Evolutionary conservation across 2,113 vertebrate genomes (phyloP).

Genomic region (Rissa tridactyla): DNA sequence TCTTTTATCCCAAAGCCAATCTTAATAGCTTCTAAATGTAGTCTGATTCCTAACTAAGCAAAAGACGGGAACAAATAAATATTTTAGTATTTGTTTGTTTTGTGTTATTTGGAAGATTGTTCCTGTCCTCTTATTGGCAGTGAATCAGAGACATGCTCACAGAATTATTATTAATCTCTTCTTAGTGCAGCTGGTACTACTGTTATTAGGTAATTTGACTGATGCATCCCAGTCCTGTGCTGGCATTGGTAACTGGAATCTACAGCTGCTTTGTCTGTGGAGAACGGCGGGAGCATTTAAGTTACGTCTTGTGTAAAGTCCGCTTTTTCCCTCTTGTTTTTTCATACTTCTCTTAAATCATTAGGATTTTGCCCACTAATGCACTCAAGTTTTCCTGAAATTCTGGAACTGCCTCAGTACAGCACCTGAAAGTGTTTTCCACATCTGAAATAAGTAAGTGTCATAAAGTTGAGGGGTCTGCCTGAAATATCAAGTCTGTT

Average conservation of each 20-base stretch:
- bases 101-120: neutral
- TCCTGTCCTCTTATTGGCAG: neutral
- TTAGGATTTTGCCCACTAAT: neutral
- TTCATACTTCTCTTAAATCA: neutral
- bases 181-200: neutral
- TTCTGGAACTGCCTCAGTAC: neutral
- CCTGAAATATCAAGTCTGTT: neutral
- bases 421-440: neutral
- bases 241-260: neutral
- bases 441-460: neutral
- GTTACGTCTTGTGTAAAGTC: neutral
- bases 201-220: neutral
- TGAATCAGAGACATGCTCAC: neutral
- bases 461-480: neutral
- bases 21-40: neutral
- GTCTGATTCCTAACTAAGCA: conserved; percentile 7
- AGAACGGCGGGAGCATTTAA: neutral
- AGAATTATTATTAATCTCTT: neutral
- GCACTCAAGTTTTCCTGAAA: neutral
- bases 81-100: neutral
- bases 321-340: neutral
- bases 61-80: conserved; percentile 2
- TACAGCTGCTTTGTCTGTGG: neutral
- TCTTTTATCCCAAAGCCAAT: conserved; percentile 2
- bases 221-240: neutral